Conservation (phyloP, 2,113 vertebrate species). For the Calidris pygmaea region DNA sequence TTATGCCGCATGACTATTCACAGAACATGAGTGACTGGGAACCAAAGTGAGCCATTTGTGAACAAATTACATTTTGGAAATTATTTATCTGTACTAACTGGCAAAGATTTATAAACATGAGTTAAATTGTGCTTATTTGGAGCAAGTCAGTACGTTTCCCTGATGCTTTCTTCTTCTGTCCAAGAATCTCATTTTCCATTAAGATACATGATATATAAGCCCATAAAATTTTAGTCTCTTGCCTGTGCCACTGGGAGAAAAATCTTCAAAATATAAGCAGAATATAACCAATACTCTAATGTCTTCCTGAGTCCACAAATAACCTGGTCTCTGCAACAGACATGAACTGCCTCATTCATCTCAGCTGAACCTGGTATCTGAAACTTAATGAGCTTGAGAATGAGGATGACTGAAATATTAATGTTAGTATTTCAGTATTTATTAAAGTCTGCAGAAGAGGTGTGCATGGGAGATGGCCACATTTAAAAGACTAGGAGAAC, state of each 20-base stretch:
- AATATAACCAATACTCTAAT: neutral
- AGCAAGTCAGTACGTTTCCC: neutral
- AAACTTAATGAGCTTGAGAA: constrained; percentile 5
- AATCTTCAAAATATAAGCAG: neutral
- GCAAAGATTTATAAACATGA: constrained; percentile 24
- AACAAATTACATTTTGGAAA: constrained; percentile 27
- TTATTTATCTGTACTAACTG: constrained; percentile 34
- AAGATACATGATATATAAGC: constrained; percentile 10
- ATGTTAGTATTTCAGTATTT: neutral
- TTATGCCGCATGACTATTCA: neutral
- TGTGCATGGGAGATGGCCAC: neutral
- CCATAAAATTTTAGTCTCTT: constrained; percentile 6
- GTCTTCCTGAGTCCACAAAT: neutral
- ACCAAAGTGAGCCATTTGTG: constrained; percentile 18
- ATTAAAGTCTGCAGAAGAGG: neutral
- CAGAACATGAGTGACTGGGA: neutral
- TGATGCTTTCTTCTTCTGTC: constrained; percentile 11
- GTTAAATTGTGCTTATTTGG: neutral
- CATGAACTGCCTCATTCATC: neutral
- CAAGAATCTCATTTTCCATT: neutral
- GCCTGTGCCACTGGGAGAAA: neutral
- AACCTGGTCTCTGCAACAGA: neutral
- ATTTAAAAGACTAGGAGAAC: neutral
- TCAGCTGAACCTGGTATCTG: neutral
- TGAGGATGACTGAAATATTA: neutral